Conservation (phyloP, 1,140 invertebrate species). For the Pogonomyrmex californicus region DNA sequence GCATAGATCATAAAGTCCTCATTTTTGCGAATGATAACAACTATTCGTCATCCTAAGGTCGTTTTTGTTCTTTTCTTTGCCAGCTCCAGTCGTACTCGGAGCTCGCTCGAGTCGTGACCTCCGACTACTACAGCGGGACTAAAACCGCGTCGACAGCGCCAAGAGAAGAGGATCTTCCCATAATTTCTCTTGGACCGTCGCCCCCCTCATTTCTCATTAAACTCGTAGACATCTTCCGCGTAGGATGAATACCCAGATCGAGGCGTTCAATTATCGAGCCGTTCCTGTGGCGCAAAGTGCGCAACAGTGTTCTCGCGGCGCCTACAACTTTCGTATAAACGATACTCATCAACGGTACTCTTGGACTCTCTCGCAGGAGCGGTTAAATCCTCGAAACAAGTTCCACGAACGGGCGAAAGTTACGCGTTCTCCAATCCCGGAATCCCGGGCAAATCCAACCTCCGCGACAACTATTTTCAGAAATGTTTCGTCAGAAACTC, state of each 20-base stretch:
- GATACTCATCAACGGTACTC: conserved; percentile 36
- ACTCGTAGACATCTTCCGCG: conserved; percentile 64
- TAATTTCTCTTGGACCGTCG: conserved; percentile 15
- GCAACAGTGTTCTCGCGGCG: conserved; percentile 35
- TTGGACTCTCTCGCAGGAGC: conserved; percentile 54
- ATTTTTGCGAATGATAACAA: conserved; percentile 34
- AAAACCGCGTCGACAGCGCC: conserved; percentile 6
- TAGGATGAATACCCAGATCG: conserved; percentile 47
- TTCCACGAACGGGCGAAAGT: conserved; percentile 50
- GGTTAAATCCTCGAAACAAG: conserved; percentile 54
- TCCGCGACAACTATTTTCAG: conserved; percentile 41
- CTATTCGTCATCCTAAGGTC: conserved; percentile 3
- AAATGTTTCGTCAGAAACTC: not conserved
- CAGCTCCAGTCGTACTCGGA: not conserved
- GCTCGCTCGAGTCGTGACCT: conserved; percentile 22
- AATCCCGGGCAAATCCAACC: conserved; percentile 43
- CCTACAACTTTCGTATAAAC: conserved; percentile 51
- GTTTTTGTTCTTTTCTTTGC: conserved; percentile 10
- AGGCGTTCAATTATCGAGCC: conserved; percentile 56
- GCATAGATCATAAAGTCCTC: conserved; percentile 12
- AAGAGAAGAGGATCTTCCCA: conserved; percentile 9
- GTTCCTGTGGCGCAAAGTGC: conserved; percentile 45
- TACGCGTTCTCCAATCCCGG: conserved; percentile 19
- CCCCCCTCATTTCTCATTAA: conserved; percentile 69
- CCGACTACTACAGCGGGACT: conserved; percentile 42